Evolutionary conservation across 2,888 invertebrate genomes (phyloP), one percentile per base, ranked within the genome.

Genomic region (Dyspetes luteomarginatus): DNA sequence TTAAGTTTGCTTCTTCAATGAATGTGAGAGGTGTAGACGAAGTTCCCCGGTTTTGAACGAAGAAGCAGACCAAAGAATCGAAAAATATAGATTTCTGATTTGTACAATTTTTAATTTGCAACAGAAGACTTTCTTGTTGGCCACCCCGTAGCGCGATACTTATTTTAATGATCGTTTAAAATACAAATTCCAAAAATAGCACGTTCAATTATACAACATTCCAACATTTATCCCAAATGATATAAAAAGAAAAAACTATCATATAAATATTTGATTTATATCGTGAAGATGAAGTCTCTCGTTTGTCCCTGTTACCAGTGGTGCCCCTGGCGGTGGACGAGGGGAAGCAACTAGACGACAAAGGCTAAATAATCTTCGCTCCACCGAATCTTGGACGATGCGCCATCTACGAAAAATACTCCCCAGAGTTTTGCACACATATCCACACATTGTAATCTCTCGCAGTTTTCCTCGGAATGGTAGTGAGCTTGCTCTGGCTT

Each of bases 381-480:
- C 12, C 12, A 36, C 36, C 36, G 7, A 12, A 12, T 36, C 9
- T 12, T 36, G 9, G 36, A 36, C 12, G 12, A 12, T 2, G 7
- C 2, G 36, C 4, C 9, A 36, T 36, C 12, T 12, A 36, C 7
- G 36, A 36, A 12, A 36, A 9, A 36, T 36, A 36, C 36, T 36
- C 12, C 12, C 9, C 9, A 12, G 9, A 36, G 9, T 1, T 12
- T 36, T 12, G 12, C 3, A 36, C 36, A 36, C 36, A 12, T 36
- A 48, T 36, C 48, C 15, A 17, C 48, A 17, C 1, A 15, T 15
- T 15, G 15, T 17, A 17, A 17, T 48, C 17, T 48, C n/a, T n/a
- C n/a, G n/a, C n/a, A n/a, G 17, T 48, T 48, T 48, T 69, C 68
- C 77, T 76, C 17, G 74, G 73, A 73, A 81, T 77, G 81, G 80